A percentile compares a stretch with the other conserved stretches of the same genome.
These are phyloP conservation scores for Hypena proboscidalis DNA, from an alignment of 2,888 invertebrate genomes.

Conservation along the genomic window DNA sequence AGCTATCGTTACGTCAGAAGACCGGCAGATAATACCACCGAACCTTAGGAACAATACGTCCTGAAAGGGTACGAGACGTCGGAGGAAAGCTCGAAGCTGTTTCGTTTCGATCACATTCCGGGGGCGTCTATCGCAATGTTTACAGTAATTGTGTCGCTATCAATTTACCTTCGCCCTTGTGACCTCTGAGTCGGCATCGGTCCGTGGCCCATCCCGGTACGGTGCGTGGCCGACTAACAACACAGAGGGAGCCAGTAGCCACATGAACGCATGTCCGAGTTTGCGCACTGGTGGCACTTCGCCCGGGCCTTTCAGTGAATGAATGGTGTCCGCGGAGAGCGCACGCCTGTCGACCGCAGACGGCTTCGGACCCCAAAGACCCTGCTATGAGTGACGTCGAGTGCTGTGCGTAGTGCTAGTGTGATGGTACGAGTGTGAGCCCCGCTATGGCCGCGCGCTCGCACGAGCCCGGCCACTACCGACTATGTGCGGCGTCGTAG, in stretches of 20 bases:
- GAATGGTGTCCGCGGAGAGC: conserved; percentile 56
- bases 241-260: conserved; percentile 67
- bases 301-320: conserved; percentile 81
- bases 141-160: conserved; percentile 54
- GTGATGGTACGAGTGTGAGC: conserved; percentile 69
- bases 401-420: conserved; percentile 57
- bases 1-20: too few relatives aligned
- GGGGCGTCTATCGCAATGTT: conserved; percentile 41
- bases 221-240: conserved; percentile 62
- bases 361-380: conserved; percentile 38
- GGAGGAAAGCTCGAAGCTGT: background rate
- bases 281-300: conserved; percentile 66
- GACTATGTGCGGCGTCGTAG: conserved; percentile 77
- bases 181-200: conserved; percentile 73
- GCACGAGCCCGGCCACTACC: conserved; percentile 69
- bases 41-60: too few relatives aligned
- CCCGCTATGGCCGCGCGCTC: conserved; percentile 76
- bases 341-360: conserved; percentile 54
- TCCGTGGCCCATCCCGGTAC: conserved; percentile 61
- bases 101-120: conserved; percentile 4
- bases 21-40: too few relatives aligned
- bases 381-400: conserved; percentile 68
- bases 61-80: too few relatives aligned
- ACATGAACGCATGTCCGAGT: conserved; percentile 70
- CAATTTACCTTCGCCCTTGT: conserved; percentile 70